Evolutionary conservation across 2,888 invertebrate species (phyloP).

Genomic region (Terebella lapidaria): DNA sequence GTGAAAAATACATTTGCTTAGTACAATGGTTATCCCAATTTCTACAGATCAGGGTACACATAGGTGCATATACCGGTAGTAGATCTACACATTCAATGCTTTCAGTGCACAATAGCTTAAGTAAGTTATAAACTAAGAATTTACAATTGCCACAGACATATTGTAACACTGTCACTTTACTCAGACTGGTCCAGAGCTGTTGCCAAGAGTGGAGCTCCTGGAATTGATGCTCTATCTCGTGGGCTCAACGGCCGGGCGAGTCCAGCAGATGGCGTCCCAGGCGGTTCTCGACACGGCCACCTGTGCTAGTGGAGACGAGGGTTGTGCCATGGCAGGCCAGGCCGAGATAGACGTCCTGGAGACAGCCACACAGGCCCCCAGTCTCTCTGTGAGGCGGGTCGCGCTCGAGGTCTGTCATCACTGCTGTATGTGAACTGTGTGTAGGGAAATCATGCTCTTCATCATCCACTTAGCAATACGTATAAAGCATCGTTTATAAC

Average conservation of each 20-base stretch:
- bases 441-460: too few relatives aligned
- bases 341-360: constrained; percentile 74
- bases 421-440: constrained; percentile 37
- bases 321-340: constrained; percentile 61
- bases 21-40: background rate
- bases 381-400: constrained; percentile 71
- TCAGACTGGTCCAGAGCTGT: constrained; percentile 68
- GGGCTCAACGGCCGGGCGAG: constrained; percentile 29
- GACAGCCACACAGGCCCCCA: constrained; percentile 70
- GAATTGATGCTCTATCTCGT: constrained; percentile 63
- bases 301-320: constrained; percentile 61
- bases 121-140: too few relatives aligned
- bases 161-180: too few relatives aligned
- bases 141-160: too few relatives aligned
- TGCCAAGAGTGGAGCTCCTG: constrained; percentile 79
- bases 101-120: too few relatives aligned
- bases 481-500: too few relatives aligned
- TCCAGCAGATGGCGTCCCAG: constrained; percentile 71
- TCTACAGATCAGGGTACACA: background rate
- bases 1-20: background rate
- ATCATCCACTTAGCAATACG: too few relatives aligned
- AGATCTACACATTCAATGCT: too few relatives aligned
- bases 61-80: too few relatives aligned
- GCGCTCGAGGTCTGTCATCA: constrained; percentile 56
- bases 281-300: constrained; percentile 58